Base-by-base conservation (phyloP, 2,888 invertebrate species). In the Hedychridium roseum region DNA sequence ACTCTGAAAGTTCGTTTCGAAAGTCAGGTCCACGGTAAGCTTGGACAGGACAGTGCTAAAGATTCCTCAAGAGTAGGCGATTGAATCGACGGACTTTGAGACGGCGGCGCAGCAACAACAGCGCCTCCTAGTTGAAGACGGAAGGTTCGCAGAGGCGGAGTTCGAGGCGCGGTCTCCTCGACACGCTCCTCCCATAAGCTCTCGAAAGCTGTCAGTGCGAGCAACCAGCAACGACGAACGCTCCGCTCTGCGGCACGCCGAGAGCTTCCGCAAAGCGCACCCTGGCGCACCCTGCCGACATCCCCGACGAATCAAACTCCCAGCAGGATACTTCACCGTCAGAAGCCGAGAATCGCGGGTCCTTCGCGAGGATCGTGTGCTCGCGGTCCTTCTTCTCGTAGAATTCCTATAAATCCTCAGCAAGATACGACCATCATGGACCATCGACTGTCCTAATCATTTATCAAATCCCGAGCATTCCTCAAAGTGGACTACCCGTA, bases 161-260 rank as follows among this genome's bases (percentile, higher is more conserved):
- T 75, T 68, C 71, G 71, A 70, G 74, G 75, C 69, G 66, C 70
- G 72, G 73, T 71, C 68, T 70, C 51, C 60, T 63, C 60, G 60
- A n/a, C 68, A 71, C 59, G 71, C 73, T 68, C 75, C 76, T 74
- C 72, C 70, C 72, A 68, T 68, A 64, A 72, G 73, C 68, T 73
- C 61, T 54, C 35, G 57, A 59, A 66, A 70, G 66, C 69, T 67
- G 59, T 58, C 62, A 58, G 54, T 9, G 5, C 45, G 47, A 43
- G 50, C 43, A 57, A n/a, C n/a, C n/a, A n/a, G n/a, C n/a, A n/a
- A n/a, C n/a, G n/a, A n/a, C n/a, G n/a, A n/a, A n/a, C n/a, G n/a
- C n/a, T n/a, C n/a, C n/a, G n/a, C n/a, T n/a, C n/a, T n/a, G n/a
- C n/a, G n/a, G n/a, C n/a, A n/a, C n/a, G n/a, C n/a, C n/a, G 56